Evolutionary conservation across 2,797 vertebrate species (phyloP).

Genomic region (Syngnathus rostellatus): DNA sequence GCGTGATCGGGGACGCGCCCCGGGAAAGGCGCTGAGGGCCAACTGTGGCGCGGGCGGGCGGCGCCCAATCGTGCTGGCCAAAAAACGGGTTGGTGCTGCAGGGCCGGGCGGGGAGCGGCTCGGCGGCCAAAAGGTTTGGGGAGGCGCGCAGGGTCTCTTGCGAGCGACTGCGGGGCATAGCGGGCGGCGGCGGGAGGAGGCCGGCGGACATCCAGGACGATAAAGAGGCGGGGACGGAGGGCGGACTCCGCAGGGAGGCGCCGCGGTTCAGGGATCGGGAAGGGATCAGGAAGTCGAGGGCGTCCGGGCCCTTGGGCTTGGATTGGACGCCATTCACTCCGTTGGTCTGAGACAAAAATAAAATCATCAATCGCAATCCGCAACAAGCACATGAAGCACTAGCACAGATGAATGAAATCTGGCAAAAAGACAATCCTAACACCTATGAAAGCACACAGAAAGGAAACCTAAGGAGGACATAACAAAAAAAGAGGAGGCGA

Average conservation of each 20-base stretch:
- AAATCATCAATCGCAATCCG: background rate
- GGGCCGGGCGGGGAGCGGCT: slow-evolving; percentile 61
- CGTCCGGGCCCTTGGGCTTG: slow-evolving; percentile 77
- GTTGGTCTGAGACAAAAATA: slow-evolving; percentile 57
- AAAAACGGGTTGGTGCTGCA: slow-evolving; percentile 75
- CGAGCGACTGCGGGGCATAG: slow-evolving; percentile 69
- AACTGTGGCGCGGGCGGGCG: slow-evolving; percentile 48
- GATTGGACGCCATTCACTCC: slow-evolving; percentile 69
- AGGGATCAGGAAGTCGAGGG: slow-evolving; percentile 65
- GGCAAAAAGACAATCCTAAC: slow-evolving; percentile 9
- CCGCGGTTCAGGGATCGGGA: slow-evolving; percentile 69
- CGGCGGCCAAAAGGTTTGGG: slow-evolving; percentile 64
- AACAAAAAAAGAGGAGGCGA: slow-evolving; percentile 69
- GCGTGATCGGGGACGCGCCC: slow-evolving; percentile 41
- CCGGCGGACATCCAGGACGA: slow-evolving; percentile 57
- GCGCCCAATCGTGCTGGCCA: slow-evolving; percentile 34
- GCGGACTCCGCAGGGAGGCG: slow-evolving; percentile 44
- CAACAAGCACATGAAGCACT: slow-evolving; percentile 3
- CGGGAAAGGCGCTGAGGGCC: slow-evolving; percentile 20
- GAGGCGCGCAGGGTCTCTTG: slow-evolving; percentile 71
- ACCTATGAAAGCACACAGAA: background rate
- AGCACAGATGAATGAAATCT: slow-evolving; percentile 27
- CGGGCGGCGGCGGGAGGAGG: slow-evolving; percentile 70
- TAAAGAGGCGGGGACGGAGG: slow-evolving; percentile 51
- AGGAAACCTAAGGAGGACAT: slow-evolving; percentile 69